Conservation (phyloP, 2,113 vertebrate species). For the Himantopus leucocephalus region DNA sequence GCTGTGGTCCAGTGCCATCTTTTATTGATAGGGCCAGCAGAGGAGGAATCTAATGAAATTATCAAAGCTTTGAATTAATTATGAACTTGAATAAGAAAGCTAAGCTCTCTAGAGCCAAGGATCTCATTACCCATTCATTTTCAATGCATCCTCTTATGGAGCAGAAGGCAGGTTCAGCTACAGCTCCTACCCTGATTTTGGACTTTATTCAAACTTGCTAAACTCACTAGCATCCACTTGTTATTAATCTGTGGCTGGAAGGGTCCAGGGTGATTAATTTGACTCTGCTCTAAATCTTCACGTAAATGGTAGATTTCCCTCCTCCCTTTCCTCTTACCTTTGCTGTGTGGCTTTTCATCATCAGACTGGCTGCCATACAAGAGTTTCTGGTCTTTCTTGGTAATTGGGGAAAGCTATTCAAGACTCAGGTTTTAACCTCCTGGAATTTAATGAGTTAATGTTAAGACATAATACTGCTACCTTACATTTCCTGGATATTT, state of each 20-base stretch:
- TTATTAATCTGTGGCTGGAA: conserved; percentile 37
- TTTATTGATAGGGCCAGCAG: conserved; percentile 93
- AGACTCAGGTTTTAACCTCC: conserved; percentile 48
- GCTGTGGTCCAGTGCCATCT: conserved; percentile 87
- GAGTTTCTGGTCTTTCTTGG: conserved; percentile 57
- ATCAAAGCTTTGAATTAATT: conserved; percentile 99
- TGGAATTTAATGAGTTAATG: conserved; percentile 55
- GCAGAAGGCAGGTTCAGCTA: conserved; percentile 82
- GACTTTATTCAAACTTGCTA: conserved; percentile 85
- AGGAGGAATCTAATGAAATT: conserved; percentile 94
- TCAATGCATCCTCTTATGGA: conserved; percentile 87
- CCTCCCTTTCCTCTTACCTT: not conserved
- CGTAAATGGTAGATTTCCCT: conserved; percentile 11
- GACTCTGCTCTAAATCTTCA: conserved; percentile 25
- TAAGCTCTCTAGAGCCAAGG: conserved; percentile 84
- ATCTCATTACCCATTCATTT: conserved; percentile 95
- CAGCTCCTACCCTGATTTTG: conserved; percentile 80
- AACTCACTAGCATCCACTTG: conserved; percentile 49
- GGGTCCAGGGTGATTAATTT: conserved; percentile 73
- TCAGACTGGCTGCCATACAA: conserved; percentile 40
- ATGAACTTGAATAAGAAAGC: conserved; percentile 96
- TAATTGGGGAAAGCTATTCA: conserved; percentile 53
- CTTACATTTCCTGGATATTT: conserved; percentile 63
- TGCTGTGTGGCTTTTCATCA: conserved; percentile 17
- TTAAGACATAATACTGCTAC: conserved; percentile 43